Conservation (phyloP, 2,113 vertebrate species). For the Corythoichthys haematopterus region DNA sequence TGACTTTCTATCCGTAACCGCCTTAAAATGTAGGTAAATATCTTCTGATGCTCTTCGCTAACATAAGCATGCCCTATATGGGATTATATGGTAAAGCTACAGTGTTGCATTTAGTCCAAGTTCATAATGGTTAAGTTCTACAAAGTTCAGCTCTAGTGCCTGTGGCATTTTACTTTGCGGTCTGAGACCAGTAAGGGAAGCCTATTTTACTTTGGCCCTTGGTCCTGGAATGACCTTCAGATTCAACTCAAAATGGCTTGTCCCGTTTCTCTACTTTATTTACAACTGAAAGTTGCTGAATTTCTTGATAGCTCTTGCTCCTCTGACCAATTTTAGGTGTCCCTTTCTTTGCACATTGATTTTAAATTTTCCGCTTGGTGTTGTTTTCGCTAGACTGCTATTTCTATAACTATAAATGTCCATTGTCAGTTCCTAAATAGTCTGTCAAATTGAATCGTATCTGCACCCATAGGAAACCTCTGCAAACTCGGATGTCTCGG, state of each 20-base stretch:
- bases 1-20: background rate
- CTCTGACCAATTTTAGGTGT: too few species aligned
- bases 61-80: too few species aligned
- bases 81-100: background rate
- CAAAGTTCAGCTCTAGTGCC: background rate
- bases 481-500: slow-evolving; percentile 85
- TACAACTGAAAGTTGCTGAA: too few species aligned
- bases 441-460: slow-evolving; percentile 1
- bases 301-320: too few species aligned
- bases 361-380: too few species aligned
- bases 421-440: background rate
- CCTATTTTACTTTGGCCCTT: background rate
- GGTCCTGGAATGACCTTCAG: background rate
- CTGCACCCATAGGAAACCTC: slow-evolving; percentile 77
- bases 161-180: background rate
- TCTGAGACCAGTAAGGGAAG: background rate
- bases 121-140: background rate
- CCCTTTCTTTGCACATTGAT: too few species aligned
- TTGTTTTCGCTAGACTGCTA: too few species aligned
- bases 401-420: background rate
- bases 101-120: background rate
- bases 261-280: background rate
- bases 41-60: too few species aligned
- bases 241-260: background rate
- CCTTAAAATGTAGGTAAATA: background rate